A percentile compares a stretch with the other conserved stretches of the same genome.
phyloP scores from a whole-genome alignment of 37 sponge, comb jelly and placozoan genomes.

The Eunapius fragilis region DNA sequence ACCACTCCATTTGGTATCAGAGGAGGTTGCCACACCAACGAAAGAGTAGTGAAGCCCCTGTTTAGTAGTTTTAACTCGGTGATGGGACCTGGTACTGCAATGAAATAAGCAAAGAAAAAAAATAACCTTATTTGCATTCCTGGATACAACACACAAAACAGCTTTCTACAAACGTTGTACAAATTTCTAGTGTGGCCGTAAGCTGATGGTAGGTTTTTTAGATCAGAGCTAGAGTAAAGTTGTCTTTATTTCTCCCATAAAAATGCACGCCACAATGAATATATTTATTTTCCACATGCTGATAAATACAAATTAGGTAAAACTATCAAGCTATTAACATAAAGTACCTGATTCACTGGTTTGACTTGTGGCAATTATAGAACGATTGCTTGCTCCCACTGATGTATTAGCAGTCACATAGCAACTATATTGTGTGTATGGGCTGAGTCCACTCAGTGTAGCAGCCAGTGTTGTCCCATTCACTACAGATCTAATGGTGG shows the following conservation, averaged over 20 bases:
- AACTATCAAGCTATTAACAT: neutral
- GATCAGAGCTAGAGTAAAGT: too few relatives aligned
- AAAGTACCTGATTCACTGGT: neutral
- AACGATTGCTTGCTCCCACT: slow-evolving; percentile 1
- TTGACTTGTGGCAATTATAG: neutral
- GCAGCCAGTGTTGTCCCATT: neutral
- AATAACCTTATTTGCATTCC: neutral
- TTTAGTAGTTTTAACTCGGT: neutral
- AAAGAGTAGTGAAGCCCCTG: neutral
- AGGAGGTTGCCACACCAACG: slow-evolving; percentile 38
- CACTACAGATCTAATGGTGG: neutral
- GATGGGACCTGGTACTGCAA: neutral
- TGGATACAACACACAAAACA: too few relatives aligned
- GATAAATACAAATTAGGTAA: too few relatives aligned
- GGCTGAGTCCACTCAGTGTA: slow-evolving; percentile 6
- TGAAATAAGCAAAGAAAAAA: neutral
- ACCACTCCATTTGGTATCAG: slow-evolving; percentile 49
- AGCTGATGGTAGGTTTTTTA: too few relatives aligned
- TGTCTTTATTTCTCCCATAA: too few relatives aligned
- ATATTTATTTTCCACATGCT: too few relatives aligned
- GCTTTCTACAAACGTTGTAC: too few relatives aligned
- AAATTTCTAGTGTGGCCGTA: too few relatives aligned
- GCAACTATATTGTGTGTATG: slow-evolving; percentile 18
- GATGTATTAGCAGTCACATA: slow-evolving; percentile 33
- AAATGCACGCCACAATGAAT: too few relatives aligned